Base-by-base conservation (phyloP, 2,797 vertebrate species). In the Parotocinclus haroldoi region DNA sequence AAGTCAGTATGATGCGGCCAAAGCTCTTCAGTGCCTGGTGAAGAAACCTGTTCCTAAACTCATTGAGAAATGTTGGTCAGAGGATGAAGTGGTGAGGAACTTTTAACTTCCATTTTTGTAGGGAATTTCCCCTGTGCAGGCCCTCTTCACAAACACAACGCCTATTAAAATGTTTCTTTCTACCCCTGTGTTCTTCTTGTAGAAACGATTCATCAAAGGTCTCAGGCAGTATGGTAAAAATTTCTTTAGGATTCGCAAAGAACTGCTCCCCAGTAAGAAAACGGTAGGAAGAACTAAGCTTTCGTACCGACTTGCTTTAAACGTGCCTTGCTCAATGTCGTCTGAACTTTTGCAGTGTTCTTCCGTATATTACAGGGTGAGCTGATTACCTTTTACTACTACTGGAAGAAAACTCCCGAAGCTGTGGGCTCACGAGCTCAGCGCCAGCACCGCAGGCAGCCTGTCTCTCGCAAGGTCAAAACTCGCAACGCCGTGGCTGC, bases 171-270 rank as follows among this genome's bases (percentile, higher is more conserved):
- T 0, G 3, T 19, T 50, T 39, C 4, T 39, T 45, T 65, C 7
- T 60, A 9, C 46, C 49, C 8, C 44, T 18, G 37, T 62, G 1
- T 57, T 51, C 36, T 7, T 45, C 50, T 68, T 66, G 66, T 78
- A 99, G 97, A 99, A 99, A 81, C 94, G 96, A 71, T 99, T 99
- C 85, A 96, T 99, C 83, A 98, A 95, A 87, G 97, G 97, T 51
- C 87, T 99, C 78, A 86, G 96, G 80, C 97, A 99, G 76, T 99
- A 97, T 72, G 96, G 97, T 79, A 99, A 99, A 90, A 99, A 99
- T 88, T 99, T 99, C 88, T 99, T 99, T 85, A 90, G 95, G 80
- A 99, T 99, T 79, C 90, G 94, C 55, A 99, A 98, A 87, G 97
- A 99, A 84, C 91, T 96, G 76, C 92, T 99, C 67, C 96, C 96